A percentile compares a stretch with the other conserved stretches of the same genome.
phyloP scores from a whole-genome alignment of 2,888 invertebrate genomes.

The Psococerastis gibbosa region DNA sequence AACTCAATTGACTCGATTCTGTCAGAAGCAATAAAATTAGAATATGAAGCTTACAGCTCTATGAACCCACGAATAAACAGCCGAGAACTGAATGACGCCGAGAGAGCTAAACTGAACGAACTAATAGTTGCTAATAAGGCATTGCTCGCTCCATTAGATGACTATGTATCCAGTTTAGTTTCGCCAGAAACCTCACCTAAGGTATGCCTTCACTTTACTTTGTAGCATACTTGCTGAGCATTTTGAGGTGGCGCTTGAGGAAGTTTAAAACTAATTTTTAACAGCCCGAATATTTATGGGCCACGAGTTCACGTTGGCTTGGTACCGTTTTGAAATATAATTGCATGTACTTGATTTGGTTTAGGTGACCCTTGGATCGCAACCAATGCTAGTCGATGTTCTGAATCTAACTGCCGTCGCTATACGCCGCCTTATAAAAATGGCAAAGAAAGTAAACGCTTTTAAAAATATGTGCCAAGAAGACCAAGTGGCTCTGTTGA shows the following conservation, averaged over 20 bases:
- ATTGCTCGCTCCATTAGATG: conserved; percentile 63
- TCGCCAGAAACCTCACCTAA: conserved; percentile 41
- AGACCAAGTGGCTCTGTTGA: conserved; percentile 73
- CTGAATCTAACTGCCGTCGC: conserved; percentile 85
- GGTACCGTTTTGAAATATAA: no score
- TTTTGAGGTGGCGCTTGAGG: no score
- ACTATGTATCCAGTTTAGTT: conserved; percentile 51
- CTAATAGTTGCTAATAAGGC: conserved; percentile 72
- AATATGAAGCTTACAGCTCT: conserved; percentile 56
- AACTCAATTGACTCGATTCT: conserved; percentile 68
- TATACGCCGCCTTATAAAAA: conserved; percentile 54
- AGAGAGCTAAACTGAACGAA: conserved; percentile 66
- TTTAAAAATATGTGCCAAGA: conserved; percentile 89
- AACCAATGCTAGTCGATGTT: conserved; percentile 32
- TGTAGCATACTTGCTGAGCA: no score
- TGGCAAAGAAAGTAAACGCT: conserved; percentile 40
- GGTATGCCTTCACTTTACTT: no score
- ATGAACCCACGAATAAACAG: conserved; percentile 31
- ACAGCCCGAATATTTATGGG: no score
- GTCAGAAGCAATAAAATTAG: conserved; percentile 68
- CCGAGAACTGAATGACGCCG: conserved; percentile 57
- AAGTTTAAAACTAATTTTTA: no score
- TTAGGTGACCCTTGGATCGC: no score
- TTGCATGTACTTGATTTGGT: no score
- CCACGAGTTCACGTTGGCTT: no score